These are phyloP conservation scores for Drosophila mulleri DNA, from an alignment of 2,888 invertebrate species.

Conservation along the genomic window DNA sequence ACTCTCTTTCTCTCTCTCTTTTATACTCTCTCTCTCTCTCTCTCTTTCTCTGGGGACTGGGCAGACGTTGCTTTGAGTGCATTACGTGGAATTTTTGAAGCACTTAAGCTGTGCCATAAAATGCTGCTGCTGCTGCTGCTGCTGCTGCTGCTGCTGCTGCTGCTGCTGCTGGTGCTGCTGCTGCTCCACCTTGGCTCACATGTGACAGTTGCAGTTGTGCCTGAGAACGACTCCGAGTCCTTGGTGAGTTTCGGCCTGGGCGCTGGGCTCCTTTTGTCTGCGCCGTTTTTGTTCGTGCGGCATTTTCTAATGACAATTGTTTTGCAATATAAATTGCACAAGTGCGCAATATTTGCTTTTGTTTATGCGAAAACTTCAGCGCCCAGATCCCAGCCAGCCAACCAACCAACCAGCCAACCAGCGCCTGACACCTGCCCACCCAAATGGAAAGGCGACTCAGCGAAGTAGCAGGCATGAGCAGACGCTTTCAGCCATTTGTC, in stretches of 20 bases:
- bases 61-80: conserved; percentile 81
- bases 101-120: conserved; percentile 80
- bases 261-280: conserved; percentile 66
- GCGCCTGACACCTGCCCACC: conserved; percentile 77
- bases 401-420: conserved; percentile 53
- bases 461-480: conserved; percentile 45
- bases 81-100: conserved; percentile 83
- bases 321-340: conserved; percentile 84
- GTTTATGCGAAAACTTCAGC: conserved; percentile 78
- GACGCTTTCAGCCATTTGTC: conserved; percentile 76
- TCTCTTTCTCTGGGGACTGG: conserved; percentile 40
- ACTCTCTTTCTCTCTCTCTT: neutral
- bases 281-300: conserved; percentile 79
- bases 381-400: conserved; percentile 29
- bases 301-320: conserved; percentile 84
- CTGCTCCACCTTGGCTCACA: conserved; percentile 55
- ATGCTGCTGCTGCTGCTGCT: conserved; percentile 64
- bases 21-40: neutral
- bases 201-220: conserved; percentile 68
- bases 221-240: conserved; percentile 47
- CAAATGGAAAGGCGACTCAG: conserved; percentile 59
- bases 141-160: conserved; percentile 39
- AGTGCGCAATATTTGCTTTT: conserved; percentile 83
- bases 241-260: conserved; percentile 54
- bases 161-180: conserved; percentile 21